Conservation (phyloP, 1,140 invertebrate genomes). For the Calliopsis andreniformis region DNA sequence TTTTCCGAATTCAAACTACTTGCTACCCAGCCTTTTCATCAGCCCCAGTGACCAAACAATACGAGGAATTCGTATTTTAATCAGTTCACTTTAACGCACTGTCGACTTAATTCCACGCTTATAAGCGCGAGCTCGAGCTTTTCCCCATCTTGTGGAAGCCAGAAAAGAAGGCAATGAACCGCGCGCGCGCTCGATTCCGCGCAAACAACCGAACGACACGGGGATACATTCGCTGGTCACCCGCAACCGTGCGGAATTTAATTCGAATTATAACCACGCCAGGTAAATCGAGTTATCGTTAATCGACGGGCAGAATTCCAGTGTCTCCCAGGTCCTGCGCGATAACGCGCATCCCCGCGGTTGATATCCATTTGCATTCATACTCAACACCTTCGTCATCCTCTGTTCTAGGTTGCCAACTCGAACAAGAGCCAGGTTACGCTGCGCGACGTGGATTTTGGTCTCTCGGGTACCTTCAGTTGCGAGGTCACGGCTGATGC, state of each 20-base stretch:
- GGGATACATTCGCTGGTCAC: slow-evolving; percentile 8
- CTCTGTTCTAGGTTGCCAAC: slow-evolving; percentile 84
- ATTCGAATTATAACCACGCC: slow-evolving; percentile 36
- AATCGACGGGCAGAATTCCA: slow-evolving; percentile 5
- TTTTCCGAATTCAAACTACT: too few species aligned
- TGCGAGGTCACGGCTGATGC: slow-evolving; percentile 93
- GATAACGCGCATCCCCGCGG: slow-evolving; percentile 24
- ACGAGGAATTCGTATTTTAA: too few species aligned
- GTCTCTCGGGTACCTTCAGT: slow-evolving; percentile 90
- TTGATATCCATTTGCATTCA: slow-evolving; percentile 44
- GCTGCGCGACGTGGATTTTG: slow-evolving; percentile 87
- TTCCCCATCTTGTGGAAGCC: background rate
- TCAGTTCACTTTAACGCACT: too few species aligned
- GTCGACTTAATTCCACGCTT: background rate
- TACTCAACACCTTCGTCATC: slow-evolving; percentile 36
- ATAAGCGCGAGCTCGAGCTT: background rate
- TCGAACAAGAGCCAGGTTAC: slow-evolving; percentile 90
- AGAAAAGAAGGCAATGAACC: slow-evolving; percentile 19
- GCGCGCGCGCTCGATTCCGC: background rate
- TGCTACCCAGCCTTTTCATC: too few species aligned
- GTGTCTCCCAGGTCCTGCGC: background rate
- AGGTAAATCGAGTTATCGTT: slow-evolving; percentile 39
- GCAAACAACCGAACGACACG: background rate
- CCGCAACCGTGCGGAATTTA: slow-evolving; percentile 27
- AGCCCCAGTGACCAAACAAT: too few species aligned